Base-by-base conservation (phyloP, 2,113 vertebrate genomes). In the Ameiurus melas region DNA sequence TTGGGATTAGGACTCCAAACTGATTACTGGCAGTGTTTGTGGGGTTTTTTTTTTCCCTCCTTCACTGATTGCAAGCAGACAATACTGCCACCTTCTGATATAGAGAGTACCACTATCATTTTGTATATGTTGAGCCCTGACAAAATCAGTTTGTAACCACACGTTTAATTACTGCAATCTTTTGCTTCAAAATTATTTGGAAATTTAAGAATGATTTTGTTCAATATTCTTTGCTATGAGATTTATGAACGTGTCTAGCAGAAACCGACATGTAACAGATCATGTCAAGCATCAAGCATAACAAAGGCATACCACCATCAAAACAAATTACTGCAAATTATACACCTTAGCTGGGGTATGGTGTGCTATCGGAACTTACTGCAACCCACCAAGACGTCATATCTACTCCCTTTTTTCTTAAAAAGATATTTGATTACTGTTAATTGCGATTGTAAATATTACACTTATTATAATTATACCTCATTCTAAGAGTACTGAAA, bases 61-160 rank as follows among this genome's bases (percentile, higher is more conserved):
- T 22, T 83, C 22, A 47, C 25, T 47, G 13, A 66, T n/a, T 19
- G 25, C 82, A 43, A 16, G 36, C 58, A 83, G 60, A 66, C 82
- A 60, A 83, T 47, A 83, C 82, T 83, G 82, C 82, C 82, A 83
- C 36, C 82, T 66, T 83, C 60, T 83, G 82, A 83, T 66, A 39
- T 27, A 62, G 55, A 36, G 82, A 19, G 1, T n/a, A 58, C 9
- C 17, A 58, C 7, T n/a, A 5, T 36, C 22, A 60, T 60, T 14
- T 82, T 82, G 79, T 60, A 82, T 9, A 57, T 12, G 1, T 20
- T 3, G n/a, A 81, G 30, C 9, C 16, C 51, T 55, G 51, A 51
- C 43, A 75, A 78, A 53, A 33, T 55, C 51, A 55, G n/a, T 57
- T 55, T 55, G 43, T n/a, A 78, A n/a, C 25, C 6, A 43, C 33